Evolutionary conservation across 2,888 invertebrate genomes (phyloP), one percentile per base, ranked within the genome.

Genomic region (Cecidostiba fungosa): DNA sequence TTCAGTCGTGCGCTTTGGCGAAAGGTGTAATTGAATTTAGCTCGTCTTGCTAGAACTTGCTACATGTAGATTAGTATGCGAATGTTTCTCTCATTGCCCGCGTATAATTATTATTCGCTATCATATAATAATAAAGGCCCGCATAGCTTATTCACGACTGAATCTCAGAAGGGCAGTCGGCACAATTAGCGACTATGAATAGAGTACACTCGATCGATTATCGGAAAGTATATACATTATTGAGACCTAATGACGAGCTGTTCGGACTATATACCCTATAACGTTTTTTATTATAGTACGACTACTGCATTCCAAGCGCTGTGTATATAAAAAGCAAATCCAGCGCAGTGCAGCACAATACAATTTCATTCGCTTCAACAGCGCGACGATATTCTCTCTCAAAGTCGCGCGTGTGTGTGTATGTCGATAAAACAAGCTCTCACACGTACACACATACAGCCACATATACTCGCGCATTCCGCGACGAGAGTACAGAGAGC

Each of bases 391-490:
- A 50, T 50, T 19, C 23, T 23, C 43, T 43, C 36, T 36, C 36
- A 36, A 36, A 36, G 36, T 6, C 36, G 36, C 36, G 36, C 6
- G 36, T 10, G 39, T 16, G n/a, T n/a, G n/a, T n/a, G n/a, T n/a
- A n/a, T n/a, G n/a, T 59, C 54, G n/a, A 59, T n/a, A 59, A 59
- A 59, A 59, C n/a, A 59, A 59, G n/a, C 23, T 54, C 54, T 23
- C 62, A 23, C 59, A 59, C 59, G 62, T 29, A 26, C 26, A 6
- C 54, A 16, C 47, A 0, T 3, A 6, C 26, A 26, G n/a, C n/a
- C 62, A 26, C 26, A 19, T 23, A 26, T 19, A 6, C 54, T 1
- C 47, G n/a, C 6, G n/a, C 54, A 59, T 59, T 59, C 54, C 54
- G n/a, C 54, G 54, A n/a, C 50, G 50, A 50, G 50, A 50, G 50